These are phyloP conservation scores for Drosophila jambulina DNA, from an alignment of 1,140 invertebrate species.

Conservation along the genomic window DNA sequence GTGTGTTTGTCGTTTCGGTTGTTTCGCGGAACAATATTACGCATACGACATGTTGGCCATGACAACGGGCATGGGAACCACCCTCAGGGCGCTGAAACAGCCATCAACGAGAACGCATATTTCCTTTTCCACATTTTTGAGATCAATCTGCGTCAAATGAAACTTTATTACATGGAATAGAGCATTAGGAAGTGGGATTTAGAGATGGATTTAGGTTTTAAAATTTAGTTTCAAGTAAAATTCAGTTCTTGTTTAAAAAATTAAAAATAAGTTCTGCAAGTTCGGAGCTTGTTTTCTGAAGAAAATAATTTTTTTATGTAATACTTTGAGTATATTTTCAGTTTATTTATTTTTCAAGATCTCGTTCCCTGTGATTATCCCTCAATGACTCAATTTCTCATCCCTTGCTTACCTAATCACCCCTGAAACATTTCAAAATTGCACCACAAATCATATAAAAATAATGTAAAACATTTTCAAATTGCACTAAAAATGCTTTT, in stretches of 20 bases:
- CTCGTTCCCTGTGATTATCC: too few species aligned
- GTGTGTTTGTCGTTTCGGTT: conserved; percentile 33
- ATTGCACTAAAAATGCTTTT: background rate
- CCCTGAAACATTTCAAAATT: background rate
- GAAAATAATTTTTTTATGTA: too few species aligned
- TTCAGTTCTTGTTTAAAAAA: too few species aligned
- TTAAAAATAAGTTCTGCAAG: background rate
- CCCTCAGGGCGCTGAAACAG: conserved; percentile 11
- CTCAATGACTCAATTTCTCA: too few species aligned
- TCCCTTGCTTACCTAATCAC: too few species aligned
- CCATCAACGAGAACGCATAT: conserved; percentile 12
- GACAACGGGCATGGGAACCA: background rate
- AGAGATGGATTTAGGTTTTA: background rate
- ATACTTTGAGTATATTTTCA: too few species aligned
- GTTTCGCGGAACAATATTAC: conserved; percentile 44
- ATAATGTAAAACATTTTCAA: background rate
- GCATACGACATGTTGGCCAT: conserved; percentile 50
- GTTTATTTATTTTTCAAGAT: too few species aligned
- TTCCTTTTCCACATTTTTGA: conserved; percentile 19
- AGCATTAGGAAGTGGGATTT: background rate
- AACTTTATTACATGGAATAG: conserved; percentile 4
- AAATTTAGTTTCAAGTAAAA: too few species aligned
- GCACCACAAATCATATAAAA: background rate
- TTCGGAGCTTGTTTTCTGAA: background rate
- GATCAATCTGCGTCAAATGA: conserved; percentile 14